Conservation (phyloP, 2,888 invertebrate species). For the Tenthredo scrophulariae region DNA sequence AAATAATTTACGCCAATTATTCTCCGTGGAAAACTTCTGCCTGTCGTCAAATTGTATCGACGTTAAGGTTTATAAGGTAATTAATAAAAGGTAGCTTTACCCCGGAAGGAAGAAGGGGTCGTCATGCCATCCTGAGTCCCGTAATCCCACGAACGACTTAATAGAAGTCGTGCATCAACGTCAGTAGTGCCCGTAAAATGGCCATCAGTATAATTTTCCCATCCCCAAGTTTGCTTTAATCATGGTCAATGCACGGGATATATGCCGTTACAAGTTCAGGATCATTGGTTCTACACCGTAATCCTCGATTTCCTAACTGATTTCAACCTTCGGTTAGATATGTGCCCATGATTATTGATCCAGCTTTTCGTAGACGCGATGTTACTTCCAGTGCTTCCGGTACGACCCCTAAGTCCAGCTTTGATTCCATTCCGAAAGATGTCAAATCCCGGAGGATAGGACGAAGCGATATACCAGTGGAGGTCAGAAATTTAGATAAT, state of each 20-base stretch:
- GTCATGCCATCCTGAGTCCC: background rate
- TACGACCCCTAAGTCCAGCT: background rate
- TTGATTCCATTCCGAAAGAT: background rate
- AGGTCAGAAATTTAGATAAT: background rate
- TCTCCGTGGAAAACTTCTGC: background rate
- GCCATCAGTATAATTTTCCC: constrained; percentile 36
- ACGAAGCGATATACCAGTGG: background rate
- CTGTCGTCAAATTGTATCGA: constrained; percentile 20
- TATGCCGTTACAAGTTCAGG: background rate
- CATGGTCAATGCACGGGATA: background rate
- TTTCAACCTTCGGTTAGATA: background rate
- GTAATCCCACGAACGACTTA: constrained; percentile 23
- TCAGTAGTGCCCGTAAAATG: constrained; percentile 29
- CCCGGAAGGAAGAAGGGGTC: constrained; percentile 10
- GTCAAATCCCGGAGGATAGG: background rate
- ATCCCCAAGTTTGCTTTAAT: background rate
- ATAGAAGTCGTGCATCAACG: constrained; percentile 44
- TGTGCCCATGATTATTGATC: background rate
- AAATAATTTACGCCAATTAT: background rate
- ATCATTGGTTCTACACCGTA: background rate
- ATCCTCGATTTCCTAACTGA: background rate
- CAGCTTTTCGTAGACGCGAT: background rate
- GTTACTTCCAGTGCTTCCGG: background rate
- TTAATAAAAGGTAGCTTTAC: background rate
- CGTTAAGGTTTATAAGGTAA: background rate